Conservation (phyloP, 2,797 vertebrate genomes). For the Todus mexicanus region DNA sequence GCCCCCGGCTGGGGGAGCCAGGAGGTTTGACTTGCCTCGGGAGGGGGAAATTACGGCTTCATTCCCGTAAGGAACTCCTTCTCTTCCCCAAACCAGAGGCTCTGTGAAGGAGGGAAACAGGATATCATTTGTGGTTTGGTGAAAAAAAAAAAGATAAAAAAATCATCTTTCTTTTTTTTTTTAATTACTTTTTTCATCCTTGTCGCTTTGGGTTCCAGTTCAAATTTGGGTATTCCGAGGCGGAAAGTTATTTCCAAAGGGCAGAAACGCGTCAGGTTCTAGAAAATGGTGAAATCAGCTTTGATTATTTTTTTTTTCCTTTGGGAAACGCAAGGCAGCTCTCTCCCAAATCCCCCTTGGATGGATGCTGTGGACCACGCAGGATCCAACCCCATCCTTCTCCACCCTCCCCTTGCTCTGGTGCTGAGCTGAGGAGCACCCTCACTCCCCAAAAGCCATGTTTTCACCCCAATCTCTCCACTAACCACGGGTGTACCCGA, state of each 20-base stretch:
- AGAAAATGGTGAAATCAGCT: neutral
- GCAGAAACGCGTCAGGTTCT: neutral
- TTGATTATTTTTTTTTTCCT: too few species aligned
- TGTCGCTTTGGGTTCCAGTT: slow-evolving; percentile 35
- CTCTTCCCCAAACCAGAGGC: neutral
- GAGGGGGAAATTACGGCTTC: neutral
- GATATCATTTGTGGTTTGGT: slow-evolving; percentile 23
- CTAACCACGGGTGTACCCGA: neutral
- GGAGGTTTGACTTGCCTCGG: neutral
- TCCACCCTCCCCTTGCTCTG: accelerated
- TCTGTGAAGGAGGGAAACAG: neutral
- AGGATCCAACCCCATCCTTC: neutral
- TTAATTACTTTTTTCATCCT: neutral
- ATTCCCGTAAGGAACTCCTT: neutral
- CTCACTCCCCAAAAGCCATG: neutral
- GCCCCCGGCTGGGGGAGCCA: neutral
- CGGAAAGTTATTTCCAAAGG: slow-evolving; percentile 18
- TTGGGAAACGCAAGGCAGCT: neutral
- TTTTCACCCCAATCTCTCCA: neutral
- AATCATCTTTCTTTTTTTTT: neutral
- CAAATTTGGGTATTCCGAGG: slow-evolving; percentile 21
- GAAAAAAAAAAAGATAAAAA: too few species aligned
- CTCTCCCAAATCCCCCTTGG: neutral
- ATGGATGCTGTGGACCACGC: accelerated
- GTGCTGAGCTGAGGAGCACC: neutral